Evolutionary conservation across 2,888 invertebrate genomes (phyloP), one percentile per base, ranked within the genome.

Genomic region (Opisthograptis luteolata): DNA sequence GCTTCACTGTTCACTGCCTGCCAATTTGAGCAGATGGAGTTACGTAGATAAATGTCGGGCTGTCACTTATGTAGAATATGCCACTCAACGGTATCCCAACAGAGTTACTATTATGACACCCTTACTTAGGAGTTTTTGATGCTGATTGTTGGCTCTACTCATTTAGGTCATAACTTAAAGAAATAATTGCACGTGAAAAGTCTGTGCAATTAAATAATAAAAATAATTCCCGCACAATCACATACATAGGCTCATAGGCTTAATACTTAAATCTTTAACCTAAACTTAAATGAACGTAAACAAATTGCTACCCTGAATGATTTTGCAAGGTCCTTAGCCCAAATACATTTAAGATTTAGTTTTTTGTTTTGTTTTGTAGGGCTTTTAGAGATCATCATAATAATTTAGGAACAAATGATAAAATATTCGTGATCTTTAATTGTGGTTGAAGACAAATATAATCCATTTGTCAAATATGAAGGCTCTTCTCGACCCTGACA

Each of bases 401-500:
- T 14, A 15, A 22, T 7, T 36, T 22, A 2, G n/a, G 9, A 27
- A 48, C 17, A 27, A 37, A 22, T 27, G 20, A 35, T 20, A 12
- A 3, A 12, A 36, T 14, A 17, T 17, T 19, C 42, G 12, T 24
- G 28, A 41, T 47, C 48, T 57, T 54, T 57, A 63, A 68, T 62
- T 65, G 56, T 35, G 57, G 51, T 47, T 28, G 44, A 36, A 49
- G 54, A 58, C 43, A 55, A 60, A 61, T 62, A 66, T 14, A 19
- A 74, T 73, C 74, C 71, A 79, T 73, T 66, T 60, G 63, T 73
- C 68, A 76, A 81, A 78, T 73, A 71, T 71, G 70, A 68, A 66
- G 64, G 67, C 60, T 66, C 70, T 68, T 73, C 69, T 70, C 65
- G 69, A 46, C 62, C 56, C 47, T 62, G 73, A 73, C 73, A 66